Evolutionary conservation across 2,797 vertebrate genomes (phyloP), one percentile per base, ranked within the genome.

Genomic region (Lacerta viridis): DNA sequence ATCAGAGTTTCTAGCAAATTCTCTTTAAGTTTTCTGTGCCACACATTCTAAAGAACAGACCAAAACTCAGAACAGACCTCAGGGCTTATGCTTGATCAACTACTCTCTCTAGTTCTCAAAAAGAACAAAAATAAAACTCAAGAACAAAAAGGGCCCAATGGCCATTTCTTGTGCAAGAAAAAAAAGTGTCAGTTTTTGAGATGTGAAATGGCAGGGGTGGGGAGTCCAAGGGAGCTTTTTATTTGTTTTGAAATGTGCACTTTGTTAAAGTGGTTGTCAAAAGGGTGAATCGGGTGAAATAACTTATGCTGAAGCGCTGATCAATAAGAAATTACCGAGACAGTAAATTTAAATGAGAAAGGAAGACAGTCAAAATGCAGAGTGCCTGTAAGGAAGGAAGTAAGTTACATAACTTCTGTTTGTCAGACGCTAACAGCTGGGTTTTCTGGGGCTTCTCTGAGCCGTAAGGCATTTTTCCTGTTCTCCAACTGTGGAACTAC

Each of bases 301-400:
- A 18, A 80, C 80, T 23, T 79, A 27, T 75, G 77, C 36, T 74
- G 86, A 90, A 85, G 50, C 27, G 20, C 7, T 69, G 39, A 50
- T 76, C 81, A 2, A 77, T 86, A 86, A 83, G 83, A 88, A 87
- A 87, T 84, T 84, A 84, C 33, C 29, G 66, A 23, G 80, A 87
- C 84, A 84, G 25, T 82, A 82, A 81, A 88, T 90, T 74, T 36
- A 80, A 46, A 61, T 43, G 50, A 36, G 61, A 25, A 55, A 80
- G n/a, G n/a, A 64, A 87, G 55, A 11, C 41, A 36, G 11, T 88
- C 10, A 43, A 39, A 33, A 75, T 89, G 4, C 18, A 0, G 80
- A 15, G 18, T 84, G 86, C 74, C 64, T 61, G 29, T 27, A 39
- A 8, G 43, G 71, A 86, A 29, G 76, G 33, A 74, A 29, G 72